Conservation (phyloP, 2,113 vertebrate genomes). For the Menidia beryllina region DNA sequence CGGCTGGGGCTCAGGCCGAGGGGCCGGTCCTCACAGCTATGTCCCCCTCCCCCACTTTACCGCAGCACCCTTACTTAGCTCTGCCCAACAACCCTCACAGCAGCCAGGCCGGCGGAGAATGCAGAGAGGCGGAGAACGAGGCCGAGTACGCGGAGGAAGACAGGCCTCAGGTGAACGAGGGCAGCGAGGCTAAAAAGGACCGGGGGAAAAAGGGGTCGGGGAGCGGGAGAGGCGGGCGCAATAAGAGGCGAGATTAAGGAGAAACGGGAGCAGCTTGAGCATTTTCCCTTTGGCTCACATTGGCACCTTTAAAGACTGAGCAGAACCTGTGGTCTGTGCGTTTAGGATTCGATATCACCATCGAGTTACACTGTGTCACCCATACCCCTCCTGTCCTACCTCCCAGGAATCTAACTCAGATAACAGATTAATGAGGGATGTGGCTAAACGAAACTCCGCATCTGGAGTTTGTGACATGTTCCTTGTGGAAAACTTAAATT, state of each 20-base stretch:
- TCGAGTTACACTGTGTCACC: conserved; percentile 72
- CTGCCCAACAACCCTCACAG: conserved; percentile 68
- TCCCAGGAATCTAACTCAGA: conserved; percentile 48
- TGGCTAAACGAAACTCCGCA: conserved; percentile 57
- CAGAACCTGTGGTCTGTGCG: conserved; percentile 34
- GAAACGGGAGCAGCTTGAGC: conserved; percentile 7
- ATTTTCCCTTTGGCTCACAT: conserved; percentile 37
- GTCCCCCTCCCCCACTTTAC: conserved; percentile 69
- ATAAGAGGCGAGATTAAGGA: conserved; percentile 71
- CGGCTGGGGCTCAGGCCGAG: conserved; percentile 59
- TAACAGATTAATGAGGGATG: conserved; percentile 40
- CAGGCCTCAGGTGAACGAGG: conserved; percentile 33
- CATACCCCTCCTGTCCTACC: conserved; percentile 60
- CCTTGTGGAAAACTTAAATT: conserved; percentile 41
- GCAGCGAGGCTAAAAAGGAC: conserved; percentile 62
- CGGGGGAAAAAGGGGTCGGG: conserved; percentile 65
- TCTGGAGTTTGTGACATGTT: conserved; percentile 47
- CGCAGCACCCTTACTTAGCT: conserved; percentile 83
- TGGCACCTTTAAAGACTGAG: conserved; percentile 45
- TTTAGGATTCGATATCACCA: conserved; percentile 53
- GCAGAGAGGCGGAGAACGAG: conserved; percentile 68
- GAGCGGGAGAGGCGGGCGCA: conserved; percentile 55
- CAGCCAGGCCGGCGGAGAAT: conserved; percentile 49
- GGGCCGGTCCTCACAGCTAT: conserved; percentile 19
- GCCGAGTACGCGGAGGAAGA: conserved; percentile 37